Evolutionary conservation across 2,113 vertebrate species (phyloP).

Genomic region (Spermophilus dauricus): DNA sequence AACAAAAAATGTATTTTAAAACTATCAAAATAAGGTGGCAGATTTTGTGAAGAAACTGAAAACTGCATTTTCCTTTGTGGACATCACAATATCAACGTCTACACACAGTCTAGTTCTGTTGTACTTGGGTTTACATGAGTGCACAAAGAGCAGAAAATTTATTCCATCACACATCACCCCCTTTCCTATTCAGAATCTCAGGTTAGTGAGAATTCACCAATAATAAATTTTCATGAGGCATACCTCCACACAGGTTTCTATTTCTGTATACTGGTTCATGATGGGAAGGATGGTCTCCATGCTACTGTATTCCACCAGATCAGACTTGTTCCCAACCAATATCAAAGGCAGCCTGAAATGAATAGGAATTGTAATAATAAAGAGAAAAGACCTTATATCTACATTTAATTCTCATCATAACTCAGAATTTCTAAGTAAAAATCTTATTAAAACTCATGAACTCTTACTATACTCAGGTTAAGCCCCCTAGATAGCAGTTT

Average conservation of each 20-base stretch:
- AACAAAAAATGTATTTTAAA: constrained; percentile 26
- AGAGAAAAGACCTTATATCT: constrained; percentile 15
- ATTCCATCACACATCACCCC: neutral
- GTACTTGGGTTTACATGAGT: constrained; percentile 1
- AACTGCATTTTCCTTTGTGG: constrained; percentile 35
- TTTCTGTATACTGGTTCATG: constrained; percentile 99
- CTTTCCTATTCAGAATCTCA: neutral
- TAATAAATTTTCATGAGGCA: constrained; percentile 21
- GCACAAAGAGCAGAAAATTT: constrained; percentile 17
- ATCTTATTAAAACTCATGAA: neutral
- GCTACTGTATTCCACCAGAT: constrained; percentile 98
- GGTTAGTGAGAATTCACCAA: constrained; percentile 25
- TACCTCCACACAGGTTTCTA: constrained; percentile 99
- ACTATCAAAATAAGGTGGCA: neutral
- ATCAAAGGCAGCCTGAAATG: constrained; percentile 94
- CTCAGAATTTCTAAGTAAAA: constrained; percentile 32
- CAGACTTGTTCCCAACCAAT: constrained; percentile 98
- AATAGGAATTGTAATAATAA: constrained; percentile 1
- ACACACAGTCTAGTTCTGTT: constrained; percentile 28
- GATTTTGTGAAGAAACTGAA: constrained; percentile 57
- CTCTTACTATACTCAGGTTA: neutral
- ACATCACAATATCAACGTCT: neutral
- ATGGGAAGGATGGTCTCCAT: constrained; percentile 99
- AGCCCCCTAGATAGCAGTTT: neutral
- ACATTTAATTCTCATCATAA: constrained; percentile 21